These are phyloP conservation scores for Parapristionchus giblindavisi DNA, from an alignment of 2,888 invertebrate species.

Conservation along the genomic window DNA sequence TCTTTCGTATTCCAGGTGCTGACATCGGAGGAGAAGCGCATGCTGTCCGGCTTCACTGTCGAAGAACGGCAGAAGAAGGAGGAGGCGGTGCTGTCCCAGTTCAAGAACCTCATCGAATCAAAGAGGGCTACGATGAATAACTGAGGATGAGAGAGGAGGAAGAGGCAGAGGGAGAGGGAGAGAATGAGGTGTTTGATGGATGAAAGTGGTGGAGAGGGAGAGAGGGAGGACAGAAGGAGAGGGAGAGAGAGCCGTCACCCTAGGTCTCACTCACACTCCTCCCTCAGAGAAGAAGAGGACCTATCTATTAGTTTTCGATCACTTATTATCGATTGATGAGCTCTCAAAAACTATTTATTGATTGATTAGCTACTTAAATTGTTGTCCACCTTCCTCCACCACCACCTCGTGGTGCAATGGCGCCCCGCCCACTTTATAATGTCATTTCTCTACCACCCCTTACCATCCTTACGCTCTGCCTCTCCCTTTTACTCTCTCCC, in stretches of 20 bases:
- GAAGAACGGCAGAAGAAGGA: constrained; percentile 95
- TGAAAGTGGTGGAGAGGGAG: background rate
- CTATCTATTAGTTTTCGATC: constrained; percentile 9
- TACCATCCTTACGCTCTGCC: too few species aligned
- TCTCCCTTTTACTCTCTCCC: too few species aligned
- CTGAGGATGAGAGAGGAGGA: background rate
- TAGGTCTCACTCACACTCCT: too few species aligned
- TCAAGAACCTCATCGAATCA: constrained; percentile 82
- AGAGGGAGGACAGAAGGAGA: constrained; percentile 3
- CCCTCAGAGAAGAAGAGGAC: too few species aligned
- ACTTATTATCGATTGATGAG: background rate
- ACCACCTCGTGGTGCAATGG: too few species aligned
- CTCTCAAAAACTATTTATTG: background rate
- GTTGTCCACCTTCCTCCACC: too few species aligned
- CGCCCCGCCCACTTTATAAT: too few species aligned
- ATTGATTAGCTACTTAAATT: too few species aligned
- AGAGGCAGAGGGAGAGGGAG: constrained; percentile 14
- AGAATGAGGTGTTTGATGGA: constrained; percentile 20
- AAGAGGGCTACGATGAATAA: constrained; percentile 41
- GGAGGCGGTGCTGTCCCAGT: constrained; percentile 92
- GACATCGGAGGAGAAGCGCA: constrained; percentile 93
- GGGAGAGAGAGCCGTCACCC: background rate
- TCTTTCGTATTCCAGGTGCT: constrained; percentile 53
- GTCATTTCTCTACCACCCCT: too few species aligned
- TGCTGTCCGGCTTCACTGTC: constrained; percentile 96